phyloP scores from a whole-genome alignment of 2,888 invertebrate genomes.

The Synergus japonicus region DNA sequence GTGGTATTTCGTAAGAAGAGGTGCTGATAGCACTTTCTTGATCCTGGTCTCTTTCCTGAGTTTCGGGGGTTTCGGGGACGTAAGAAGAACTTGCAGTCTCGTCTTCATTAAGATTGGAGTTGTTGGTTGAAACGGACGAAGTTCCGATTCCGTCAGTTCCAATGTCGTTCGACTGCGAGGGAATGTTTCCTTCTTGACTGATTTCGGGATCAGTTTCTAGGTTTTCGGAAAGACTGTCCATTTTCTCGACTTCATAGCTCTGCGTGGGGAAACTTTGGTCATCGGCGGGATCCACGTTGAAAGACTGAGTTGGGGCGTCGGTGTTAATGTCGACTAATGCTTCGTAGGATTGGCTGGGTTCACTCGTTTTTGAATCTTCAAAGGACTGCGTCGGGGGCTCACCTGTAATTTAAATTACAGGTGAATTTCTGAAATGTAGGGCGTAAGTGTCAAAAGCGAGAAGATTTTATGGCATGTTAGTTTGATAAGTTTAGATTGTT shows the following conservation, averaged over 20 bases:
- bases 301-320: constrained; percentile 72
- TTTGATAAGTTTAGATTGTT: background rate
- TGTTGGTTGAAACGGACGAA: constrained; percentile 68
- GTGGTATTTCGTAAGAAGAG: constrained; percentile 74
- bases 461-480: background rate
- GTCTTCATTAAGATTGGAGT: constrained; percentile 72
- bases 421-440: constrained; percentile 24
- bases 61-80: constrained; percentile 75
- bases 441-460: background rate
- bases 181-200: constrained; percentile 71
- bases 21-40: constrained; percentile 76
- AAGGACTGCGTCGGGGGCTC: constrained; percentile 72
- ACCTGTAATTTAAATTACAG: constrained; percentile 37
- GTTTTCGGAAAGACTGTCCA: constrained; percentile 67
- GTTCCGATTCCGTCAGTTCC: constrained; percentile 70
- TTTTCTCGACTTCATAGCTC: constrained; percentile 71
- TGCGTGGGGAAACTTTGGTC: constrained; percentile 74
- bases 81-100: constrained; percentile 75
- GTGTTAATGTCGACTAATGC: constrained; percentile 59
- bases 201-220: constrained; percentile 69
- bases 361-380: constrained; percentile 66
- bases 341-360: constrained; percentile 68
- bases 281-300: constrained; percentile 67
- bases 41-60: constrained; percentile 75
- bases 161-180: constrained; percentile 73